Evolutionary conservation across 37 sponge, comb jelly and placozoan genomes (phyloP).

Genomic region (Beroe ovata): DNA sequence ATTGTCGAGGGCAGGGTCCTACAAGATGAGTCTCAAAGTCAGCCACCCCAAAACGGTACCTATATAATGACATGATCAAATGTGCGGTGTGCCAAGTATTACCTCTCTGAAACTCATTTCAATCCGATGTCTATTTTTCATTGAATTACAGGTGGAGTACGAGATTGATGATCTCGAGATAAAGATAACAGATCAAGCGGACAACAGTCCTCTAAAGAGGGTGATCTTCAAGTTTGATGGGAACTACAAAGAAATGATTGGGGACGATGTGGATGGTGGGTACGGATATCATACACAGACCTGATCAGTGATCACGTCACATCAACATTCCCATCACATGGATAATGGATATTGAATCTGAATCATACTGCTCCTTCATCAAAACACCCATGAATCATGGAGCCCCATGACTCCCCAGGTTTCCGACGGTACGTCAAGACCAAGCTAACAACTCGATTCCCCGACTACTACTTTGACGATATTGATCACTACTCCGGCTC

Average conservation of each 20-base stretch:
- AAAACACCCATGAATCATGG: too few relatives aligned
- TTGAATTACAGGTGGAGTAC: not conserved
- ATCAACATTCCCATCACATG: too few relatives aligned
- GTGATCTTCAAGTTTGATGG: slow-evolving; percentile 40
- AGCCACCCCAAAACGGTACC: slow-evolving; percentile 30
- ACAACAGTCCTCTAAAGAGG: slow-evolving; percentile 13
- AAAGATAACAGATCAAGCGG: slow-evolving; percentile 35
- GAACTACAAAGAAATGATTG: not conserved
- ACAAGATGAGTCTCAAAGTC: slow-evolving; percentile 34
- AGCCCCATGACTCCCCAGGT: not conserved
- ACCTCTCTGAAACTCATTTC: too few relatives aligned
- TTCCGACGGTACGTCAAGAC: not conserved
- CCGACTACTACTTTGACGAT: slow-evolving; percentile 62
- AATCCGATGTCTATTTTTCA: too few relatives aligned
- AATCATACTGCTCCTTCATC: too few relatives aligned
- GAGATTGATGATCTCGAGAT: slow-evolving; percentile 5
- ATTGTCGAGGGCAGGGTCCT: slow-evolving; percentile 12
- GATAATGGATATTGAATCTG: too few relatives aligned
- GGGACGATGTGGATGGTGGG: not conserved
- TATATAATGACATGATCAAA: too few relatives aligned
- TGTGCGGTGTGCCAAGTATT: too few relatives aligned
- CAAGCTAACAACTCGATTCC: not conserved
- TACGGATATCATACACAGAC: too few relatives aligned
- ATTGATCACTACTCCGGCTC: slow-evolving; percentile 52
- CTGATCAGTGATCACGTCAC: too few relatives aligned